Percentiles rank a stretch among this genome's conserved stretches.
These are phyloP conservation scores for Hydractinia echinata DNA, from an alignment of 30 jellyfish, hydroid and myxozoan species.

Conservation along the genomic window DNA sequence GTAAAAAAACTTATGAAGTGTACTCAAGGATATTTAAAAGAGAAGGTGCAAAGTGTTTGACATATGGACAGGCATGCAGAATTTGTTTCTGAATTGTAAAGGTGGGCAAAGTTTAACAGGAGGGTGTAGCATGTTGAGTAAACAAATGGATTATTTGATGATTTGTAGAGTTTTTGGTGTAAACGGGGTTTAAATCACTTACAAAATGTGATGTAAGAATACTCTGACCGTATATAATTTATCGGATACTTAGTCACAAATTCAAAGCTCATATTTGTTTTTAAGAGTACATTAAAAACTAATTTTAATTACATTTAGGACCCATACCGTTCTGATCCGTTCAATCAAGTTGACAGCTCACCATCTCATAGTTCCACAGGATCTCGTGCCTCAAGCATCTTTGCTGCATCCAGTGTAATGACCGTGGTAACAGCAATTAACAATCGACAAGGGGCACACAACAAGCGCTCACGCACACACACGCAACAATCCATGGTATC, in stretches of 20 bases:
- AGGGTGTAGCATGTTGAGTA: no score
- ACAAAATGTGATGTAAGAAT: no score
- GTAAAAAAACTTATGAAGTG: no score
- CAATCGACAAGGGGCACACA: not conserved
- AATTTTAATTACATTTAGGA: not conserved
- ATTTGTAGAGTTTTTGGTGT: no score
- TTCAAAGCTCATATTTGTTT: not conserved
- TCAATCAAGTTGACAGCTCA: not conserved
- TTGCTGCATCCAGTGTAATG: slow-evolving; percentile 41
- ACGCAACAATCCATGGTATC: not conserved
- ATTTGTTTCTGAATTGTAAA: no score
- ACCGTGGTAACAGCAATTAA: slow-evolving; percentile 1
- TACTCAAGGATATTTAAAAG: no score
- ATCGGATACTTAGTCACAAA: not conserved
- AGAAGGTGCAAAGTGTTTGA: not conserved
- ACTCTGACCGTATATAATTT: no score
- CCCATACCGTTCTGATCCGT: slow-evolving; percentile 16
- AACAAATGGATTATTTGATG: no score
- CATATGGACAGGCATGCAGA: no score
- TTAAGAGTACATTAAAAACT: not conserved
- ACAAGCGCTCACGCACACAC: slow-evolving; percentile 12
- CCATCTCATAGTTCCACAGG: slow-evolving; percentile 19
- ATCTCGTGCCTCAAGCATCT: slow-evolving; percentile 24
- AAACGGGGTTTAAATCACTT: no score
- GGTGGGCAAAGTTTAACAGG: no score